These are phyloP conservation scores for Yasuhikotakia modesta DNA, from an alignment of 2,797 vertebrate genomes.

Conservation along the genomic window DNA sequence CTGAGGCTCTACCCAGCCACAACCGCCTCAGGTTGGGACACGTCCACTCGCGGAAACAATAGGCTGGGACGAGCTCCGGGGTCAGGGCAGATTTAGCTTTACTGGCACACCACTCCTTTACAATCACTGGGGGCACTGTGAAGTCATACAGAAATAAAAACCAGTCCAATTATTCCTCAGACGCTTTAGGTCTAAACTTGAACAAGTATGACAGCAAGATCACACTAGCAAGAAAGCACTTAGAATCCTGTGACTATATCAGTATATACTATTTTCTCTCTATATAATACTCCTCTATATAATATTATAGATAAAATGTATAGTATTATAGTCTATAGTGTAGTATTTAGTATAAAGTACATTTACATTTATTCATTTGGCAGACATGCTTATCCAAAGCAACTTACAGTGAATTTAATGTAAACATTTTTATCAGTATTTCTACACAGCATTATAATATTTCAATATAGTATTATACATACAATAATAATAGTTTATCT, in stretches of 20 bases:
- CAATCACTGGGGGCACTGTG: constrained; percentile 87
- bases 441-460: no score
- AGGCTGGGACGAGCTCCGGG: constrained; percentile 87
- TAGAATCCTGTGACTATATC: neutral
- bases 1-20: constrained; percentile 89
- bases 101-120: constrained; percentile 92
- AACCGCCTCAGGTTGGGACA: constrained; percentile 90
- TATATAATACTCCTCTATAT: no score
- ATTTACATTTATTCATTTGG: no score
- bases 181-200: neutral
- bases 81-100: constrained; percentile 92
- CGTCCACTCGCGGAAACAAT: constrained; percentile 92
- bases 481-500: no score
- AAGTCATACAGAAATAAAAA: constrained; percentile 12
- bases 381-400: no score
- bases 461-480: no score
- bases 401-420: no score
- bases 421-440: no score
- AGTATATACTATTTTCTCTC: neutral
- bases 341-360: no score
- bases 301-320: no score
- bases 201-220: neutral
- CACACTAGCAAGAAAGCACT: no score
- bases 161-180: neutral
- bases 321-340: no score